Evolutionary conservation across 2,113 vertebrate genomes (phyloP).

Genomic region (Xenotilapia leptura): DNA sequence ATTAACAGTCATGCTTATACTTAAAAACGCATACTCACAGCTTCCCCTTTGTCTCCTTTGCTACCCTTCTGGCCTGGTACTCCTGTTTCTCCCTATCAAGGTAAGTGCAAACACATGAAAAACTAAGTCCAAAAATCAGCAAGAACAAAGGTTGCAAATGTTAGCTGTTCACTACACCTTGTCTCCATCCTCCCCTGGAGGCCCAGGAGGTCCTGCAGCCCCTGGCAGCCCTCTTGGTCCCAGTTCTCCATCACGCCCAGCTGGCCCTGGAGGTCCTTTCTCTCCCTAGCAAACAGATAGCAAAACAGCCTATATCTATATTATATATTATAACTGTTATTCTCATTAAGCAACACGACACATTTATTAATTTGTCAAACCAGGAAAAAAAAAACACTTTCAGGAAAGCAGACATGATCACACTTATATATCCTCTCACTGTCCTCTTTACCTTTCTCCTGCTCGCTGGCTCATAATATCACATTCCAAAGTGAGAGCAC

Average conservation of each 20-base stretch:
- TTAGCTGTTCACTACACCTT: constrained; percentile 67
- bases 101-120: neutral
- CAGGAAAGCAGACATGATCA: neutral
- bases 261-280: constrained; percentile 75
- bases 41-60: constrained; percentile 87
- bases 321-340: neutral
- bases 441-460: neutral
- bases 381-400: neutral
- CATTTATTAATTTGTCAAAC: constrained; percentile 2
- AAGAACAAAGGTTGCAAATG: neutral
- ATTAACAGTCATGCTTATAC: neutral
- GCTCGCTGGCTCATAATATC: constrained; percentile 8
- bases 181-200: constrained; percentile 86
- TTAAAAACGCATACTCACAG: constrained; percentile 66
- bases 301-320: neutral
- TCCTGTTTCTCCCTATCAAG: constrained; percentile 81
- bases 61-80: constrained; percentile 84
- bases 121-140: neutral
- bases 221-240: constrained; percentile 79
- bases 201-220: constrained; percentile 70
- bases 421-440: neutral
- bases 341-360: neutral
- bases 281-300: constrained; percentile 76
- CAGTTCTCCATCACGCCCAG: constrained; percentile 78
- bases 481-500: neutral